Conservation (phyloP, 2,113 vertebrate genomes). For the Corvus hawaiiensis region DNA sequence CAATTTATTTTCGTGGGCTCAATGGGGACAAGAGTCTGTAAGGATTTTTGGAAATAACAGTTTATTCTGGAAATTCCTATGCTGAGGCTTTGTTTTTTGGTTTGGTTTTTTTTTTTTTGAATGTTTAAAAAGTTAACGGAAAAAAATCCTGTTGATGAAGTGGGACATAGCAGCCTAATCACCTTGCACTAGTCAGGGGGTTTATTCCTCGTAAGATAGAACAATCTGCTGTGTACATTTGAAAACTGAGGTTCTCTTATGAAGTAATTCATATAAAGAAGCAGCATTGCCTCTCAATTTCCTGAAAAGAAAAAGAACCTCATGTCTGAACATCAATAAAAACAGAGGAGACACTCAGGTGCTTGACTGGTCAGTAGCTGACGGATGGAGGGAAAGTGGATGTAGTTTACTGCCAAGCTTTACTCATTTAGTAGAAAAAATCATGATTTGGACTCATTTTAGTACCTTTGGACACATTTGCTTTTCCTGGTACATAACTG, state of each 20-base stretch:
- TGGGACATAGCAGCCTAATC: background rate
- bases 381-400: background rate
- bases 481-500: background rate
- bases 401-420: background rate
- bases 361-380: background rate
- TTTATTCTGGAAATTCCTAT: background rate
- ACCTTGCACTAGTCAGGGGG: background rate
- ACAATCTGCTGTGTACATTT: background rate
- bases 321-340: background rate
- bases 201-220: background rate
- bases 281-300: background rate
- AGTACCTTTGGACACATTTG: background rate
- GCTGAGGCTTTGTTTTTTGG: background rate
- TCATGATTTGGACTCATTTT: background rate
- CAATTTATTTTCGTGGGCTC: background rate
- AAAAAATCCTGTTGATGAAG: background rate
- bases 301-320: background rate
- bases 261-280: background rate
- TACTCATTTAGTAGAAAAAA: background rate
- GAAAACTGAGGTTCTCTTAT: background rate
- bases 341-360: background rate
- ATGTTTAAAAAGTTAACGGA: background rate
- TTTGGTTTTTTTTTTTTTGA: background rate
- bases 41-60: background rate
- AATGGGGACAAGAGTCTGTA: background rate